These are phyloP conservation scores for Artibeus lituratus DNA, from an alignment of 2,797 vertebrate species.

Conservation along the genomic window DNA sequence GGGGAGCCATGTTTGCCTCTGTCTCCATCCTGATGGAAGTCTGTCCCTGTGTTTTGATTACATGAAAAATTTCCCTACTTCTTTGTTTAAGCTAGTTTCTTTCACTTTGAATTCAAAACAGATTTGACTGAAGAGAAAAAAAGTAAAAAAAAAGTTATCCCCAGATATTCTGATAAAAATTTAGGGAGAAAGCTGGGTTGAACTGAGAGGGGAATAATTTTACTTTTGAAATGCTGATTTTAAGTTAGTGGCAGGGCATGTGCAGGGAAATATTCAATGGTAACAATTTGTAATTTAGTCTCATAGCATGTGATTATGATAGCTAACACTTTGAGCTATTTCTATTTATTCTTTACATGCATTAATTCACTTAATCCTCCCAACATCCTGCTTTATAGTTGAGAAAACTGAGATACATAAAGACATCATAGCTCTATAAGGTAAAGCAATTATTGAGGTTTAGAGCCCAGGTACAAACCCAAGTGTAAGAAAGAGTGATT, in stretches of 20 bases:
- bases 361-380: neutral
- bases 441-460: neutral
- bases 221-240: conserved; percentile 47
- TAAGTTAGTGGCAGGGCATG: neutral
- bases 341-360: conserved; percentile 7
- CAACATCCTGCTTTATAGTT: neutral
- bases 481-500: neutral
- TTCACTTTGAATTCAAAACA: conserved; percentile 38
- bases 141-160: neutral
- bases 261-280: neutral
- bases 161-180: conserved; percentile 37
- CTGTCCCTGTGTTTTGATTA: neutral
- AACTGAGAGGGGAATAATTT: neutral
- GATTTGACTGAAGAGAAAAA: neutral
- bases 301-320: neutral
- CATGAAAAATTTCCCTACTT: neutral
- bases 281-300: conserved; percentile 8
- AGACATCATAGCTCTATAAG: neutral
- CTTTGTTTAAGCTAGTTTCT: conserved; percentile 2
- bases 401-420: neutral
- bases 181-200: neutral
- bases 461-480: neutral
- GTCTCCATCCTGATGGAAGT: too few species aligned
- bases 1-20: too few species aligned
- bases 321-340: neutral